Evolutionary conservation across 2,888 invertebrate species (phyloP).

Genomic region (Ochropacha duplaris): DNA sequence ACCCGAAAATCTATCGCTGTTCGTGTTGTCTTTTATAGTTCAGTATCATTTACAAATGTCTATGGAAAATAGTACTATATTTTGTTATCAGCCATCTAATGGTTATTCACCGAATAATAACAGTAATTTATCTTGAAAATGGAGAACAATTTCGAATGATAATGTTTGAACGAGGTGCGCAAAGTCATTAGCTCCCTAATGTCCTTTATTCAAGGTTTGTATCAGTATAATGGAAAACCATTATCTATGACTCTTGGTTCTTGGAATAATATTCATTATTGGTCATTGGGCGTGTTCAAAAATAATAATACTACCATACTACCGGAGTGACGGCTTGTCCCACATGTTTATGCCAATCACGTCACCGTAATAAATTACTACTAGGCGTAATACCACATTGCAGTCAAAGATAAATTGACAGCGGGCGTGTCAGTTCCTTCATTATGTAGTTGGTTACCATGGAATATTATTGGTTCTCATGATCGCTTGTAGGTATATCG

Average conservation of each 20-base stretch:
- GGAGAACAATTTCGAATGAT: not conserved
- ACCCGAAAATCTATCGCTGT: not conserved
- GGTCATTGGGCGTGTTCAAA: too few relatives aligned
- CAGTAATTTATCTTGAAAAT: constrained; percentile 1
- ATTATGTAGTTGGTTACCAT: too few relatives aligned
- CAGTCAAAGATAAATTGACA: too few relatives aligned
- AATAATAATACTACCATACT: too few relatives aligned
- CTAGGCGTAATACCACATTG: too few relatives aligned
- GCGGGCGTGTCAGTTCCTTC: too few relatives aligned
- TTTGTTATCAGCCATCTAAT: not conserved
- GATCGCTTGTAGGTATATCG: too few relatives aligned
- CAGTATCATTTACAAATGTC: not conserved
- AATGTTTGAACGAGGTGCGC: not conserved
- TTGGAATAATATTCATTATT: not conserved
- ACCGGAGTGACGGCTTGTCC: too few relatives aligned
- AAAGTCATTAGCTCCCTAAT: constrained; percentile 1
- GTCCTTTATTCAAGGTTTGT: not conserved
- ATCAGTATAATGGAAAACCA: not conserved
- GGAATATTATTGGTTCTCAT: too few relatives aligned
- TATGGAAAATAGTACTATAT: not conserved
- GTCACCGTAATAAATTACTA: too few relatives aligned
- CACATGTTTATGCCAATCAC: too few relatives aligned
- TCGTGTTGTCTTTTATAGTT: not conserved
- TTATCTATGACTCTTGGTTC: not conserved
- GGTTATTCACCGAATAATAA: constrained; percentile 4